Percentiles rank a stretch among this genome's conserved stretches.
Conservation (phyloP, 2,888 invertebrate species). For the Calliphora vomitoria region DNA sequence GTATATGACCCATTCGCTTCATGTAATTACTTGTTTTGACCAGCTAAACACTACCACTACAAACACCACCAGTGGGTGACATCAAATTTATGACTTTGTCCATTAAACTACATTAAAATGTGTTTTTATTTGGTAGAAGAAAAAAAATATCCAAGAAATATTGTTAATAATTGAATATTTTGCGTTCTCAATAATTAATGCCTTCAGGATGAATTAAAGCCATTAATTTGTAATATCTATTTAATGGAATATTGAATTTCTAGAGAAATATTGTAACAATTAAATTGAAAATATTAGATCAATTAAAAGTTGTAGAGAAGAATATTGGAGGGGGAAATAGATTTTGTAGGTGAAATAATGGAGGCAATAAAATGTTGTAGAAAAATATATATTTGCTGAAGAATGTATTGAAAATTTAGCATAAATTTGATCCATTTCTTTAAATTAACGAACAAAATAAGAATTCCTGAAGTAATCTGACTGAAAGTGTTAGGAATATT, state of each 20-base stretch:
- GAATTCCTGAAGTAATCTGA: too few relatives aligned
- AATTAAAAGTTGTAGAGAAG: neutral
- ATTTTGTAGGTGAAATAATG: neutral
- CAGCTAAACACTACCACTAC: constrained; percentile 61
- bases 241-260: constrained; percentile 47
- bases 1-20: constrained; percentile 70
- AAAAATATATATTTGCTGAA: too few relatives aligned
- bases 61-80: constrained; percentile 71
- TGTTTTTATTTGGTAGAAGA: neutral
- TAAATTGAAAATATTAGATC: neutral
- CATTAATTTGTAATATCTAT: constrained; percentile 57
- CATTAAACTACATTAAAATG: constrained; percentile 60
- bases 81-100: constrained; percentile 71
- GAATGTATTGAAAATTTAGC: too few relatives aligned
- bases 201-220: constrained; percentile 66
- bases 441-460: too few relatives aligned
- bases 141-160: constrained; percentile 24
- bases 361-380: neutral
- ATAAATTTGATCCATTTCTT: too few relatives aligned
- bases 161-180: constrained; percentile 65
- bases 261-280: constrained; percentile 22
- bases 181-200: constrained; percentile 67
- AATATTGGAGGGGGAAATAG: neutral
- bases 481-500: too few relatives aligned
- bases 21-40: constrained; percentile 74